These are phyloP conservation scores for Talpa occidentalis DNA, from an alignment of 2,113 vertebrate species.

Conservation along the genomic window DNA sequence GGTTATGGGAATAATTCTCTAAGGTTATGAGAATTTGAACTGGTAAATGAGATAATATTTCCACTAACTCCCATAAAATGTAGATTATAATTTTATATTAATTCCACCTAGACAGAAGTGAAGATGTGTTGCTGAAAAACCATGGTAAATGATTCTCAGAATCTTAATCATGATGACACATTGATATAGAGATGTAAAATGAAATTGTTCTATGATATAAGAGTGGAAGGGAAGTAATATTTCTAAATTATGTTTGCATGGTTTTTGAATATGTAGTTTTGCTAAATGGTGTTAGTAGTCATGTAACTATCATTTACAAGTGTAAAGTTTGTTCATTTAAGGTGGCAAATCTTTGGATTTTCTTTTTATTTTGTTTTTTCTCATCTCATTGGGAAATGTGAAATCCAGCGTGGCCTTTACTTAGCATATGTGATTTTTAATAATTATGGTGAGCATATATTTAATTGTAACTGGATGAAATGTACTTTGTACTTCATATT, in stretches of 20 bases:
- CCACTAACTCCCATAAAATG: background rate
- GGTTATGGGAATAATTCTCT: too few species aligned
- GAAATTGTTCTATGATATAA: constrained; percentile 15
- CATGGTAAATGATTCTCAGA: background rate
- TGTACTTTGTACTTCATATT: background rate
- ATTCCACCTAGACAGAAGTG: background rate
- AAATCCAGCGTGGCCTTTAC: background rate
- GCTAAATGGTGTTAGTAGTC: background rate
- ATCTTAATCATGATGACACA: background rate
- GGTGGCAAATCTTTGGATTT: background rate
- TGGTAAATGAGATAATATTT: background rate
- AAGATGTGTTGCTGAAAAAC: background rate
- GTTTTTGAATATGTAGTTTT: constrained; percentile 1
- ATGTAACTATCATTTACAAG: background rate
- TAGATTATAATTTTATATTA: background rate
- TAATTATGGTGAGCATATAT: background rate
- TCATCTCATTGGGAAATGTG: background rate
- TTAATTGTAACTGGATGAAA: background rate
- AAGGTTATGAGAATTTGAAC: background rate
- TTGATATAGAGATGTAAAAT: background rate
- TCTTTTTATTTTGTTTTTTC: background rate
- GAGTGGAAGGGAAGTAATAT: background rate
- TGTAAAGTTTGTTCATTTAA: background rate
- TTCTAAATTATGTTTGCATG: background rate
- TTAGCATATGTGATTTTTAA: background rate